Evolutionary conservation across 2,113 vertebrate species (phyloP).

Genomic region (Hylia prasina): DNA sequence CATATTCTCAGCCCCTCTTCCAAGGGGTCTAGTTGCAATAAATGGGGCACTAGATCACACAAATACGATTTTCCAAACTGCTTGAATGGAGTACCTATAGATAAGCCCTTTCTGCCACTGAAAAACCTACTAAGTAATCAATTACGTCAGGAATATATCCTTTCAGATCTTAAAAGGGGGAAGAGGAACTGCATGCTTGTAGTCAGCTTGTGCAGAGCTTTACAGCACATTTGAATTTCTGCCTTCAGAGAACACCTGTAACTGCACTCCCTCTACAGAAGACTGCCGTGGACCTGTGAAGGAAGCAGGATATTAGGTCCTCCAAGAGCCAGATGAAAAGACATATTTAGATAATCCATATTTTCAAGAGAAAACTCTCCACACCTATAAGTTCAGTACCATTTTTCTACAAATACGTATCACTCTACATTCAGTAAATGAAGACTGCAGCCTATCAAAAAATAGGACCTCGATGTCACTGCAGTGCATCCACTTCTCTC

Average conservation of each 20-base stretch:
- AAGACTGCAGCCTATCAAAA: neutral
- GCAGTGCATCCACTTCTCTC: neutral
- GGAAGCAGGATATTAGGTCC: neutral
- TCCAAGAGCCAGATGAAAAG: neutral
- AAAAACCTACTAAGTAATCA: neutral
- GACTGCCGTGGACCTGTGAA: neutral
- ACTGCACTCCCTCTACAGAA: neutral
- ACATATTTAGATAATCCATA: neutral
- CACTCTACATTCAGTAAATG: neutral
- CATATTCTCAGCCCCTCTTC: neutral
- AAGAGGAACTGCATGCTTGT: neutral
- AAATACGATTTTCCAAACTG: neutral
- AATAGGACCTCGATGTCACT: neutral
- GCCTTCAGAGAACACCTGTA: neutral
- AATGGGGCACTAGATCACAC: neutral
- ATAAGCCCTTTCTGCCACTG: neutral
- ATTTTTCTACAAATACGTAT: neutral
- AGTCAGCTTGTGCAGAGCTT: neutral
- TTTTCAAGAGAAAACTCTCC: neutral
- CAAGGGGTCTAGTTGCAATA: neutral
- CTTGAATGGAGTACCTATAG: neutral
- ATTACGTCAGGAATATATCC: neutral
- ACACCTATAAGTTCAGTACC: fast-evolving
- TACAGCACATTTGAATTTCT: neutral
- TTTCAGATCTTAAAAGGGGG: neutral